Base-by-base conservation (phyloP, 2,797 vertebrate genomes). In the Sebastes kiyomatsui region DNA sequence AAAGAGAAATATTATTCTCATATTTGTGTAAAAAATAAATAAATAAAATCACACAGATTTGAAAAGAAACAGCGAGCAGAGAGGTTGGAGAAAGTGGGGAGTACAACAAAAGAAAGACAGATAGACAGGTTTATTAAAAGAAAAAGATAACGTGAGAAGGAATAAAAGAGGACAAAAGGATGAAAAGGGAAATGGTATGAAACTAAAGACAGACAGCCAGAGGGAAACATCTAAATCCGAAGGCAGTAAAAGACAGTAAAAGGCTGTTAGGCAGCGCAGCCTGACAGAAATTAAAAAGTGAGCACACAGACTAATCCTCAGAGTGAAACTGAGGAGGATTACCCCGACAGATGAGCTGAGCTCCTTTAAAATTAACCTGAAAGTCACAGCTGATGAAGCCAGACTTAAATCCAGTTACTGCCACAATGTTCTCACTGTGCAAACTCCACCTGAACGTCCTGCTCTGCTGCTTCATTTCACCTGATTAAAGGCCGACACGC, bases 241-340 rank as follows among this genome's bases (percentile, higher is more conserved):
- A 32, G 54, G 49, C 27, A 42, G 80, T 42, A n/a, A 71, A 79
- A 59, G 54, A 38, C 25, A 42, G 80, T 46, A n/a, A 71, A 79
- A 59, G 35, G 49, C 12, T 30, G 46, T 22, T 22, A 16, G 30
- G 33, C 28, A 42, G 62, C 2, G 52, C 16, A 25, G 68, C 8
- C 60, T 65, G 81, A 75, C 67, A 33, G 67, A 70, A 59, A 35
- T 56, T 60, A 60, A 68, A 71, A 72, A n/a, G 0, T 4, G 16
- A 77, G 62, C 60, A 35, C 54, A 65, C 38, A 30, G 42, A 62
- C 65, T 76, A 75, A 84, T 82, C 64, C 75, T 73, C 72, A 22
- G 58, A 77, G 71, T 12, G 25, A 80, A 77, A 72, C n/a, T 56
- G 69, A 80, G 49, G 3, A 71, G 79, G 85, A 83, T 84, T 72